Base-by-base conservation (phyloP, 1,140 invertebrate species). In the Bombus picipes region DNA sequence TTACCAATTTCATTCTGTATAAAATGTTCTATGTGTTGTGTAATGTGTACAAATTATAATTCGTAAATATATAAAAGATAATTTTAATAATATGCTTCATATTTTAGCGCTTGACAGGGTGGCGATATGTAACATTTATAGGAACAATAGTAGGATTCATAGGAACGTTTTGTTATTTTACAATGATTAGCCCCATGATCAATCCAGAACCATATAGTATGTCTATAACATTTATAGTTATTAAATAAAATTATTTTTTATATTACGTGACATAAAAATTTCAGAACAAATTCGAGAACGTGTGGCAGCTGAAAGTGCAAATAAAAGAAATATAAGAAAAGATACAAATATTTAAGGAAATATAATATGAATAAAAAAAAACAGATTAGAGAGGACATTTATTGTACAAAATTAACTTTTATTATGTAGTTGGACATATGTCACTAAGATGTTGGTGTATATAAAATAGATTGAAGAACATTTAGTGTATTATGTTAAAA, bases 191-290 rank as follows among this genome's bases (percentile, higher is more conserved):
- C 77, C 97, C 97, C 10, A 96, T 97, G 95, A 91, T 97, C 3
- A 95, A 97, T 93, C 93, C 96, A 65, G 95, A 97, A 32, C 95
- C 96, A 85, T 97, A 97, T 86, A 97, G 97, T 96, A 95, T 95
- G 95, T 94, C 66, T 74, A 32, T 76, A 83, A 78, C 66, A 6
- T 39, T 72, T 22, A 53, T 77, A 47, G 22, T 73, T n/a, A 32
- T 43, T 13, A 15, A 41, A 39, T 75, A 34, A 66, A 57, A 75
- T 81, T 84, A 82, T 43, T 82, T n/a, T 89, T 71, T 34, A 83
- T n/a, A 6, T 88, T 71, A 41, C 68, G 4, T 43, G 72, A 93
- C 87, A 53, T 81, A 41, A 62, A 87, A 82, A 18, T 91, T 92
- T 82, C n/a, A 94, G 96, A 89, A 84, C 75, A 73, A 92, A 91